phyloP scores from a whole-genome alignment of 2,888 invertebrate genomes.

The Bursaphelenchus okinawaensis region DNA sequence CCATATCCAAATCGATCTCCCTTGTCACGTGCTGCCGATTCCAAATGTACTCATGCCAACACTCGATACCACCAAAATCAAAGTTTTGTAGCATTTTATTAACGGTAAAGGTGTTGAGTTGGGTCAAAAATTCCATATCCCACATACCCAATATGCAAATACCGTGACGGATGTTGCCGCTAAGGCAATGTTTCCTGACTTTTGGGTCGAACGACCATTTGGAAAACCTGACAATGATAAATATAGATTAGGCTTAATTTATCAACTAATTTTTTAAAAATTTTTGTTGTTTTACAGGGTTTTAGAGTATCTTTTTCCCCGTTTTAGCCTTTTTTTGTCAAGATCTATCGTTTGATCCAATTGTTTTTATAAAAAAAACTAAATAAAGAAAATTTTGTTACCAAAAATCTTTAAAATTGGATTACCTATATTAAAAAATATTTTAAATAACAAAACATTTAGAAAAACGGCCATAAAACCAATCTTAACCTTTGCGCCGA shows the following conservation, averaged over 20 bases:
- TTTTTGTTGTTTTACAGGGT: too few species aligned
- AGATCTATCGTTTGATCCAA: too few species aligned
- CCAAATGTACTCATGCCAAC: constrained; percentile 3
- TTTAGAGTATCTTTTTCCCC: too few species aligned
- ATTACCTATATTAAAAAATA: too few species aligned
- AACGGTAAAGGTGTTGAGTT: background rate
- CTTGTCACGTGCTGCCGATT: background rate
- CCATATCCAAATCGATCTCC: background rate
- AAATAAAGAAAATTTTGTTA: too few species aligned
- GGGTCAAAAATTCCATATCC: background rate
- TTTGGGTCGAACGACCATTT: background rate
- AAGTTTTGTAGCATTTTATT: constrained; percentile 10
- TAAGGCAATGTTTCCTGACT: background rate
- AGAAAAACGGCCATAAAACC: too few species aligned
- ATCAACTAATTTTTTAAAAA: too few species aligned
- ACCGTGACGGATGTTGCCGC: background rate
- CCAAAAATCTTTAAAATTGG: too few species aligned
- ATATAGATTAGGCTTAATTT: too few species aligned
- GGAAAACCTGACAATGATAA: background rate
- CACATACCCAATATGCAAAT: constrained; percentile 5
- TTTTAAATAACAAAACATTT: too few species aligned
- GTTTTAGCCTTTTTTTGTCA: too few species aligned
- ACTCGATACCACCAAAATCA: constrained; percentile 1
- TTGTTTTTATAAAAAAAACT: background rate
- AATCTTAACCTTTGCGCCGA: too few species aligned